Evolutionary conservation across 1,140 invertebrate genomes (phyloP).

Genomic region (Physella acuta): DNA sequence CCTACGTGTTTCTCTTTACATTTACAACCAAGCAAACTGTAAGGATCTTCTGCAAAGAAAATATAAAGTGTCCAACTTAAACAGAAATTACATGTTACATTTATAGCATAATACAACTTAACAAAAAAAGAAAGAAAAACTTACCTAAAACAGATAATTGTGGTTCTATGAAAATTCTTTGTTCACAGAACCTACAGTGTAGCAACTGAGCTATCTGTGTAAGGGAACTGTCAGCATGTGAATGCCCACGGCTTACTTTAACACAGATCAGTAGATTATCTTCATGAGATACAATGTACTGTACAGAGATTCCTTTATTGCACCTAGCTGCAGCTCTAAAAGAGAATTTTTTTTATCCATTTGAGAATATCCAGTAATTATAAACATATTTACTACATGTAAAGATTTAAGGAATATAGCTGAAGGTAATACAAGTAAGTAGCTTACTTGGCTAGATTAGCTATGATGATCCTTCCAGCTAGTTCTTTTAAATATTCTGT

Average conservation of each 20-base stretch:
- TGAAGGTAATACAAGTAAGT: neutral
- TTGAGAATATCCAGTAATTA: constrained; percentile 1
- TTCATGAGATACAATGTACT: constrained; percentile 47
- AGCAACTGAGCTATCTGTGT: constrained; percentile 41
- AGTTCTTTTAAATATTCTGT: constrained; percentile 58
- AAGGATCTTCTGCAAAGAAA: constrained; percentile 40
- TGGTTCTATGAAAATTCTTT: constrained; percentile 51
- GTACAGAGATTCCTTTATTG: constrained; percentile 55
- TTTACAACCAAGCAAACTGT: constrained; percentile 40
- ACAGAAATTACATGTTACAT: no score
- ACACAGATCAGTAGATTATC: constrained; percentile 51
- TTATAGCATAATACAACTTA: no score
- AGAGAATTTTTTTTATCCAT: no score
- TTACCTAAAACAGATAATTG: constrained; percentile 46
- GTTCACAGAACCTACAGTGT: constrained; percentile 59
- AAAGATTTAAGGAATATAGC: neutral
- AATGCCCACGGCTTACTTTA: constrained; percentile 44
- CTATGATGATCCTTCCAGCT: constrained; percentile 53
- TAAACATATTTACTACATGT: neutral
- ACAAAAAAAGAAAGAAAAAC: no score
- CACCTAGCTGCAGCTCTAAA: constrained; percentile 52
- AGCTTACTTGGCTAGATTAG: constrained; percentile 38
- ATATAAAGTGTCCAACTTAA: no score
- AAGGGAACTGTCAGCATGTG: constrained; percentile 27
- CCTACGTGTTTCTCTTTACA: constrained; percentile 40